phyloP scores from a whole-genome alignment of 2,113 vertebrate species.

The Anoplopoma fimbria region DNA sequence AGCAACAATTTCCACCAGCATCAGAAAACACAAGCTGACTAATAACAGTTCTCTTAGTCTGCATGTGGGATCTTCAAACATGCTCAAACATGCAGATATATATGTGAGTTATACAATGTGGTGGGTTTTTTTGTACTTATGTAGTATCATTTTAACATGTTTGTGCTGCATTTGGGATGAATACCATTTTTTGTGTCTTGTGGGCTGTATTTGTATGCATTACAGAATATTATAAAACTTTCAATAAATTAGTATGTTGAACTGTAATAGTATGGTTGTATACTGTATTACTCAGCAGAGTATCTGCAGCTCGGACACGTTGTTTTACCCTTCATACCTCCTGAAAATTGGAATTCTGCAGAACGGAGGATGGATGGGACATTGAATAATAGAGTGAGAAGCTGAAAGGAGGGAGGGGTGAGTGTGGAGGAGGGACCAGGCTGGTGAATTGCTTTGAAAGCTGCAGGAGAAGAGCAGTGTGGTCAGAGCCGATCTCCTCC shows the following conservation, averaged over 20 bases:
- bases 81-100: no score
- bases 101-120: not conserved
- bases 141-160: not conserved
- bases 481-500: constrained; percentile 11
- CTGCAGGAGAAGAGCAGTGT: constrained; percentile 18
- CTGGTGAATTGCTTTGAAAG: constrained; percentile 39
- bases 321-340: constrained; percentile 4
- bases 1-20: no score
- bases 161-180: not conserved
- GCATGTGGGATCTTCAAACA: no score
- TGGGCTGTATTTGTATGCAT: not conserved
- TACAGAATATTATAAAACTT: no score
- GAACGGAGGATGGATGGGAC: constrained; percentile 11
- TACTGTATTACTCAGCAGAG: no score
- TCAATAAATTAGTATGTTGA: not conserved
- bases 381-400: constrained; percentile 56
- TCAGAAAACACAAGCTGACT: no score
- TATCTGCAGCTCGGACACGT: not conserved
- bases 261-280: no score
- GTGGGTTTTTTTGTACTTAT: not conserved
- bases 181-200: not conserved
- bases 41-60: no score
- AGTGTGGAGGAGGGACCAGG: constrained; percentile 4
- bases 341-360: constrained; percentile 31
- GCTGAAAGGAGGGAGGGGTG: constrained; percentile 42